Conservation (phyloP, 2,888 invertebrate species). For the Apamea epomidion region DNA sequence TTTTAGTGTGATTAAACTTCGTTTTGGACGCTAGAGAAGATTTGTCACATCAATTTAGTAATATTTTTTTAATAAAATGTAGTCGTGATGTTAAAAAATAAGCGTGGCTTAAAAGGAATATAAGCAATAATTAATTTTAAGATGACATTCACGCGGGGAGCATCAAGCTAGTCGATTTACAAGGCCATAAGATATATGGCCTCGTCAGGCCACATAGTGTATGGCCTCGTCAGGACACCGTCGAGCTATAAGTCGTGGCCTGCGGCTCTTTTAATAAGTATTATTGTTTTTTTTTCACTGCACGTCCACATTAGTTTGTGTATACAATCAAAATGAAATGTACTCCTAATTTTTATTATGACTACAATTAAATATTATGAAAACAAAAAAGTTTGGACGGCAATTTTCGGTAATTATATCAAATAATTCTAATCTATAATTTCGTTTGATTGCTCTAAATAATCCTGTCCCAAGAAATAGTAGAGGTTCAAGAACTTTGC, state of each 20-base stretch:
- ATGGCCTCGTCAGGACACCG: conserved; percentile 18
- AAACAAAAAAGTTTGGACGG: conserved; percentile 70
- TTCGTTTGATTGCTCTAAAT: conserved; percentile 54
- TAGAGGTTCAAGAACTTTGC: neutral
- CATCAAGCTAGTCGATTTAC: conserved; percentile 53
- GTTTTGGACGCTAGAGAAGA: neutral
- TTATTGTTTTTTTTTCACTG: conserved; percentile 53
- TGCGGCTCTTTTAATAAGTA: conserved; percentile 44
- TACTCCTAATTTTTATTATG: conserved; percentile 66
- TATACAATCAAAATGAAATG: conserved; percentile 64
- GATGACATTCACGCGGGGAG: conserved; percentile 45
- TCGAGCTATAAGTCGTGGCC: conserved; percentile 47
- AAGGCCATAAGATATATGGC: conserved; percentile 33
- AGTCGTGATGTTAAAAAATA: conserved; percentile 22
- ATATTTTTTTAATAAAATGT: conserved; percentile 14
- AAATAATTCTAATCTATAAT: conserved; percentile 68
- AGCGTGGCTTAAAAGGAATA: conserved; percentile 33
- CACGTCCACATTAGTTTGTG: conserved; percentile 67
- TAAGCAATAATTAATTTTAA: conserved; percentile 67
- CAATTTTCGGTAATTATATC: conserved; percentile 73
- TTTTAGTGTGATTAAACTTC: conserved; percentile 33
- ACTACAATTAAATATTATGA: conserved; percentile 65
- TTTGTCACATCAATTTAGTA: conserved; percentile 6
- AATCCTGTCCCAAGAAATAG: neutral
- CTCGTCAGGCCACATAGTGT: neutral